These are phyloP conservation scores for Steinernema carpocapsae DNA, from an alignment of 2,888 invertebrate genomes.

Conservation along the genomic window DNA sequence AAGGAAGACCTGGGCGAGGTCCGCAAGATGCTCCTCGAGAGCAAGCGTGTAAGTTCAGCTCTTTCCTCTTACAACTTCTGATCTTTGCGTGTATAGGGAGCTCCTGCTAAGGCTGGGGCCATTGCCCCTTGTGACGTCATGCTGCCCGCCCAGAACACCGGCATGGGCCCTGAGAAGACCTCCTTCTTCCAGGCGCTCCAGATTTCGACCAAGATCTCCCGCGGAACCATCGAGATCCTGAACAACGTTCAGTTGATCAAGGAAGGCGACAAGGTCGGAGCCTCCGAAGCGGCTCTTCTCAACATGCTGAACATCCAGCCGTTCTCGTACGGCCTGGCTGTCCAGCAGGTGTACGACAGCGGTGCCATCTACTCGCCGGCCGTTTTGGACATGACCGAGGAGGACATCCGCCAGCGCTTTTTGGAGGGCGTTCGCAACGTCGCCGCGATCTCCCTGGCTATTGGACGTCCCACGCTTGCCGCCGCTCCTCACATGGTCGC, in stretches of 20 bases:
- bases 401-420: constrained; percentile 80
- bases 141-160: constrained; percentile 98
- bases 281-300: constrained; percentile 95
- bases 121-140: constrained; percentile 93
- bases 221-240: constrained; percentile 99
- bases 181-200: constrained; percentile 99
- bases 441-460: constrained; percentile 87
- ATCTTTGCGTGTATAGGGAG: constrained; percentile 75
- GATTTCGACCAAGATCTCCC: constrained; percentile 98
- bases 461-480: constrained; percentile 94
- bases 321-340: too few relatives aligned
- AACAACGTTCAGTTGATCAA: constrained; percentile 75
- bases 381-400: too few relatives aligned
- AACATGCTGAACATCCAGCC: too few relatives aligned
- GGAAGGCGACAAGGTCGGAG: constrained; percentile 95
- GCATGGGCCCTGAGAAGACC: constrained; percentile 97
- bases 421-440: constrained; percentile 86
- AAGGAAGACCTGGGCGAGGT: constrained; percentile 89
- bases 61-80: too few relatives aligned
- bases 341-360: too few relatives aligned
- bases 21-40: constrained; percentile 87
- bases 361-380: too few relatives aligned
- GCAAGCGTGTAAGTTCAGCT: constrained; percentile 78
- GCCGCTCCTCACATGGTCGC: constrained; percentile 96
- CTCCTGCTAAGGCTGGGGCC: constrained; percentile 95